These are phyloP conservation scores for Zele albiditarsus DNA, from an alignment of 2,888 invertebrate genomes.

Conservation along the genomic window DNA sequence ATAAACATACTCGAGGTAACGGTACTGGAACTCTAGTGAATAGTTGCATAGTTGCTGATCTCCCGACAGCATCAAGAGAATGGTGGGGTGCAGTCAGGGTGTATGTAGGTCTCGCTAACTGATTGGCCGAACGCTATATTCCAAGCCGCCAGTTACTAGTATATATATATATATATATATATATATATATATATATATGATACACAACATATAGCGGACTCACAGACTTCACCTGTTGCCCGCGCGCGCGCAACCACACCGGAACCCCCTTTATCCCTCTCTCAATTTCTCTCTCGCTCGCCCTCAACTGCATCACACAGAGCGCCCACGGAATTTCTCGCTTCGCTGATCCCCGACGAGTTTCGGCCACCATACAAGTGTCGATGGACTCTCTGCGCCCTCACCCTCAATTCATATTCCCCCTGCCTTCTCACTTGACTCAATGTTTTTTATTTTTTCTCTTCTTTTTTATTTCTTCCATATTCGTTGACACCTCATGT, in stretches of 20 bases:
- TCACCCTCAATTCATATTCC: slow-evolving; percentile 20
- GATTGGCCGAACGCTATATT: slow-evolving; percentile 61
- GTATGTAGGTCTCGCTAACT: slow-evolving; percentile 69
- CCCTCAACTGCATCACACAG: slow-evolving; percentile 44
- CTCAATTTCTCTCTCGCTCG: not conserved
- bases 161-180: not conserved
- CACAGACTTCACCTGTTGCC: slow-evolving; percentile 40
- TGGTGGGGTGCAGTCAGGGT: slow-evolving; percentile 56
- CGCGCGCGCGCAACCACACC: slow-evolving; percentile 44
- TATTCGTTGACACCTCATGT: not conserved
- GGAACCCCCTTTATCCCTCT: slow-evolving; percentile 47
- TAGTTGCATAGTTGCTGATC: slow-evolving; percentile 56
- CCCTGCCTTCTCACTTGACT: slow-evolving; percentile 9
- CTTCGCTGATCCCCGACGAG: slow-evolving; percentile 54
- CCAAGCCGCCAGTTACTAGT: slow-evolving; percentile 11
- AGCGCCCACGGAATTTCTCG: slow-evolving; percentile 55
- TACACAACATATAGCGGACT: slow-evolving; percentile 30
- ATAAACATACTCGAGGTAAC: slow-evolving; percentile 57
- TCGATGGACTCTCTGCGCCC: slow-evolving; percentile 30
- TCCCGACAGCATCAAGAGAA: slow-evolving; percentile 45
- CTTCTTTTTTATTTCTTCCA: not conserved
- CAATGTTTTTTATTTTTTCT: slow-evolving; percentile 33
- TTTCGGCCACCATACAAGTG: slow-evolving; percentile 34
- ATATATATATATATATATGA: slow-evolving; percentile 2
- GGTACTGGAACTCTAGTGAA: slow-evolving; percentile 65